Evolutionary conservation across 2,797 vertebrate species (phyloP).

Genomic region (Otolemur crassicaudatus): DNA sequence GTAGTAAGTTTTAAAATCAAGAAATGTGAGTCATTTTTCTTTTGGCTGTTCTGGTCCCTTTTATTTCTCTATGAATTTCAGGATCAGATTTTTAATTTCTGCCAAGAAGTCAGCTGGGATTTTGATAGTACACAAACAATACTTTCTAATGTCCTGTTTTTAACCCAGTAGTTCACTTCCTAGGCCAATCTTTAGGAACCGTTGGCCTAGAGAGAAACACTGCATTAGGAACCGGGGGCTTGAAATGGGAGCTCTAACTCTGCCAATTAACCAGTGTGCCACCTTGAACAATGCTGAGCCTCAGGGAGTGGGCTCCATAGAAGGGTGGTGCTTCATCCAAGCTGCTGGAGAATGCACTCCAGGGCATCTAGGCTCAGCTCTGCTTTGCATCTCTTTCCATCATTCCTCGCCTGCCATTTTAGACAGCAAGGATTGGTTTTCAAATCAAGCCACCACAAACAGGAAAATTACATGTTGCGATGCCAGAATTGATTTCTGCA

Average conservation of each 20-base stretch:
- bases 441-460: neutral
- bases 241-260: neutral
- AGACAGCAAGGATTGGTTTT: neutral
- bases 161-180: neutral
- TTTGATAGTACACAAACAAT: neutral
- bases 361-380: neutral
- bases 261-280: neutral
- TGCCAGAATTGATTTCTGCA: neutral
- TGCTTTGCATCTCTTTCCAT: neutral
- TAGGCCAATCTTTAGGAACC: neutral
- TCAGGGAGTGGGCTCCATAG: fast-evolving
- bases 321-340: fast-evolving
- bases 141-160: neutral
- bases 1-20: neutral
- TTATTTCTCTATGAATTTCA: neutral
- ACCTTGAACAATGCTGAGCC: neutral
- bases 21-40: neutral
- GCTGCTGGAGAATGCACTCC: neutral
- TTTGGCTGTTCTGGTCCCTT: neutral
- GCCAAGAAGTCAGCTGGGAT: neutral
- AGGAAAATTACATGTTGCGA: neutral
- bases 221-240: neutral
- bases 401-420: neutral
- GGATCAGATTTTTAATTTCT: neutral
- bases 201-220: neutral